Conservation (phyloP, 2,797 vertebrate genomes). For the Mormyrops boulengeri region DNA sequence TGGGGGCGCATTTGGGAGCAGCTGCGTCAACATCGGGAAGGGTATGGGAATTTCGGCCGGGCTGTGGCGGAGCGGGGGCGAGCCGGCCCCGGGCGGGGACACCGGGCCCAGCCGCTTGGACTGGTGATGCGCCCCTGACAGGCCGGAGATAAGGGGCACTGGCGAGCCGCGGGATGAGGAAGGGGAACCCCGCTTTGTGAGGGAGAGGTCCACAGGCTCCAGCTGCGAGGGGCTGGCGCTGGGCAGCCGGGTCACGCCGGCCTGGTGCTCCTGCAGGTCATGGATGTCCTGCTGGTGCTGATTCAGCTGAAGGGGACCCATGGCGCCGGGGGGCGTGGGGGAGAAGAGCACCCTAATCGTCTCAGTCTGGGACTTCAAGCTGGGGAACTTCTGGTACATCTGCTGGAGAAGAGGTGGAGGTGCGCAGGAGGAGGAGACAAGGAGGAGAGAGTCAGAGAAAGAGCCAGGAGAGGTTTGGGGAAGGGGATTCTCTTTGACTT, state of each 20-base stretch:
- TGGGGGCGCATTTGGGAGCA: constrained; percentile 63
- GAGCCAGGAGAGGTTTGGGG: background rate
- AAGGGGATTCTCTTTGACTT: background rate
- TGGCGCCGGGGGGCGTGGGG: constrained; percentile 26
- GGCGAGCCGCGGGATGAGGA: constrained; percentile 65
- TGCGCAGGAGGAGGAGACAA: constrained; percentile 6
- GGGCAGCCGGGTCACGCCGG: constrained; percentile 44
- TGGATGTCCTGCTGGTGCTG: constrained; percentile 39
- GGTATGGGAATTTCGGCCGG: constrained; percentile 68
- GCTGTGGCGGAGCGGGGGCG: constrained; percentile 64
- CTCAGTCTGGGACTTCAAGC: constrained; percentile 67
- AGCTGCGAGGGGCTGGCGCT: constrained; percentile 70
- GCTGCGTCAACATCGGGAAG: constrained; percentile 64
- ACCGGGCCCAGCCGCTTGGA: constrained; percentile 50
- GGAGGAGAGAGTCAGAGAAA: background rate
- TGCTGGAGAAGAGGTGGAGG: constrained; percentile 54
- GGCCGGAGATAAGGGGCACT: constrained; percentile 62
- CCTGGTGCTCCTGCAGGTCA: constrained; percentile 18
- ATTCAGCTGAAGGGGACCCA: constrained; percentile 22
- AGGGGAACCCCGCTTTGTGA: constrained; percentile 81
- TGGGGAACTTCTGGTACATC: constrained; percentile 70
- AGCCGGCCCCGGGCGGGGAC: constrained; percentile 60
- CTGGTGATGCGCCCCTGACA: constrained; percentile 28
- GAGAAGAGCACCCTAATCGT: constrained; percentile 79
- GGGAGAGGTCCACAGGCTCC: constrained; percentile 90